phyloP scores from a whole-genome alignment of 2,888 invertebrate species.

The Andrena chrysosceles region DNA sequence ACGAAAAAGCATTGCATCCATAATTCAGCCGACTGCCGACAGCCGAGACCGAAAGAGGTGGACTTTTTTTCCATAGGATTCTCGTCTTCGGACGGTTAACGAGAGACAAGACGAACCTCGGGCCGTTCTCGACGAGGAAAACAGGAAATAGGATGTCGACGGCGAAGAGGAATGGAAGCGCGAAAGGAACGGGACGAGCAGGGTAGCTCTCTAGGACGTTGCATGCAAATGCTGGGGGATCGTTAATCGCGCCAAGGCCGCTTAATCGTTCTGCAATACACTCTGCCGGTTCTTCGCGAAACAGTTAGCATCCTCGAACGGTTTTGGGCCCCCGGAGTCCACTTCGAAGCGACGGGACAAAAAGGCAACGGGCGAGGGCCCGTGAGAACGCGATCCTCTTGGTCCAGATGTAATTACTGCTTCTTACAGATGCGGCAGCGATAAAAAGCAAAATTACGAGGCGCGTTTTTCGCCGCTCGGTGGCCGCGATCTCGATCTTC shows the following conservation, averaged over 20 bases:
- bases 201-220: neutral
- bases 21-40: constrained; percentile 31
- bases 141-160: constrained; percentile 22
- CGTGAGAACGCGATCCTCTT: neutral
- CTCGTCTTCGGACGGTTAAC: constrained; percentile 18
- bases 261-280: constrained; percentile 14
- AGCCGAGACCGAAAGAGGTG: neutral
- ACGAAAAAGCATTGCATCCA: constrained; percentile 34
- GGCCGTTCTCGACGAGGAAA: neutral
- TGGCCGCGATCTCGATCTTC: constrained; percentile 4
- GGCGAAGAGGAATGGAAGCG: constrained; percentile 25
- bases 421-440: neutral
- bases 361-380: neutral
- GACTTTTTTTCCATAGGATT: neutral
- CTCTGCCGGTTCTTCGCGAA: constrained; percentile 2
- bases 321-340: neutral
- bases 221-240: constrained; percentile 35
- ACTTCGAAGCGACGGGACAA: neutral
- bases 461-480: neutral
- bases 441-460: constrained; percentile 29
- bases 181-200: neutral
- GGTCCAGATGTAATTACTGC: constrained; percentile 38
- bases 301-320: neutral
- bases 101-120: neutral
- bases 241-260: constrained; percentile 24